Conservation (phyloP, 2,113 vertebrate species). For the Nothoprocta pentlandii region DNA sequence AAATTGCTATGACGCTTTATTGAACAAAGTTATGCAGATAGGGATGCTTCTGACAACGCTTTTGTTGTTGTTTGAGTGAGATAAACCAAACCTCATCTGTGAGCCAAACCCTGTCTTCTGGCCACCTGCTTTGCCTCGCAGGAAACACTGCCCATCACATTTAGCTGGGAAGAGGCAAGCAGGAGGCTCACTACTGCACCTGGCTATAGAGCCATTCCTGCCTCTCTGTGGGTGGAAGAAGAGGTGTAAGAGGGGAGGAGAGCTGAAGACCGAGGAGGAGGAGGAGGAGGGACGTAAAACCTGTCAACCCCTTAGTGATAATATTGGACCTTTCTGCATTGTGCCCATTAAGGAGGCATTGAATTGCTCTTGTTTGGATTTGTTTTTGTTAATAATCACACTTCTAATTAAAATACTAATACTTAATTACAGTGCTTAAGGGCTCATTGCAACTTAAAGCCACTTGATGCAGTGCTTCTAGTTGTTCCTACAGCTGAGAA, state of each 20-base stretch:
- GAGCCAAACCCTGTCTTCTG: not conserved
- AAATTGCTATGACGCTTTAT: not conserved
- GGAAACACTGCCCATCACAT: not conserved
- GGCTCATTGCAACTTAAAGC: not conserved
- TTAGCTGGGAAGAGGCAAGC: not conserved
- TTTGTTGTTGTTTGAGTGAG: not conserved
- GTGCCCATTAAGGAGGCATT: not conserved
- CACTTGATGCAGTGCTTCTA: not conserved
- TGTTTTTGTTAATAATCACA: not conserved
- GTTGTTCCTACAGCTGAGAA: not conserved
- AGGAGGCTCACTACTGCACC: slow-evolving; percentile 26
- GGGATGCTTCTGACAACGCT: not conserved
- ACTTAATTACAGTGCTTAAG: not conserved
- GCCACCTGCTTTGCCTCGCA: slow-evolving; percentile 34
- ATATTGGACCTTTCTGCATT: not conserved
- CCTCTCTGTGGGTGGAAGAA: slow-evolving; percentile 22
- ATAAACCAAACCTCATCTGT: not conserved
- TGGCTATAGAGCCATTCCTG: not conserved
- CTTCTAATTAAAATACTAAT: not conserved
- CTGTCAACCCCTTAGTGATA: not conserved
- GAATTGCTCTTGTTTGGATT: not conserved
- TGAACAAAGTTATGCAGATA: not conserved
- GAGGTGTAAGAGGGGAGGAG: not conserved
- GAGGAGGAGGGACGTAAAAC: not conserved
- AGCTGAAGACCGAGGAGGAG: not conserved